A percentile compares a stretch with the other conserved stretches of the same genome.
phyloP scores from a whole-genome alignment of 2,113 vertebrate genomes.

The Phoenicopterus ruber region DNA sequence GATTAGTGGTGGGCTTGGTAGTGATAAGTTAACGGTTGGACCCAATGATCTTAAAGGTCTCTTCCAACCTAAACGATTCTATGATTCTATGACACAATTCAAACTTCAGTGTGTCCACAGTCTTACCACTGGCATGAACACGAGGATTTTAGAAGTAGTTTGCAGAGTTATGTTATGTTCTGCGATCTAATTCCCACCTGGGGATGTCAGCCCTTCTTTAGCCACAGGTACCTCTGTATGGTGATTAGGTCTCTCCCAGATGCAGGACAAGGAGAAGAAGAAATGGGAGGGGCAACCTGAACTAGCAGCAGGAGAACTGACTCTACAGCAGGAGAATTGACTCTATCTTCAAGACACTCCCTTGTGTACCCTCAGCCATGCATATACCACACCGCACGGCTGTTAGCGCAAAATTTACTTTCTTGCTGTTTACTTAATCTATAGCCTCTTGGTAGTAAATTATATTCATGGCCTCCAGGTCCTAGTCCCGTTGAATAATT shows the following conservation, averaged over 20 bases:
- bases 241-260: not conserved
- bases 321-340: not conserved
- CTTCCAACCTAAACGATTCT: no score
- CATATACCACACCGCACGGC: accelerated
- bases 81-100: not conserved
- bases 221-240: not conserved
- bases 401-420: not conserved
- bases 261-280: not conserved
- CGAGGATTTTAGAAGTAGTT: not conserved
- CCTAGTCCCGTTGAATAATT: not conserved
- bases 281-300: not conserved
- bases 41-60: no score
- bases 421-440: not conserved
- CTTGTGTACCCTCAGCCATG: not conserved
- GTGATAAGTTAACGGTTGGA: no score
- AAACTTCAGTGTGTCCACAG: not conserved
- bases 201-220: not conserved
- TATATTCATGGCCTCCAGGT: not conserved
- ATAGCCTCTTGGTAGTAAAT: slow-evolving; percentile 1
- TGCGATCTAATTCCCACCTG: not conserved
- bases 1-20: no score
- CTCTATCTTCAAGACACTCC: not conserved
- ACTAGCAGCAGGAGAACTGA: not conserved
- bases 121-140: not conserved
- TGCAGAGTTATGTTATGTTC: not conserved